phyloP scores from a whole-genome alignment of 2,113 vertebrate species.

The Sebastes schlegelii region DNA sequence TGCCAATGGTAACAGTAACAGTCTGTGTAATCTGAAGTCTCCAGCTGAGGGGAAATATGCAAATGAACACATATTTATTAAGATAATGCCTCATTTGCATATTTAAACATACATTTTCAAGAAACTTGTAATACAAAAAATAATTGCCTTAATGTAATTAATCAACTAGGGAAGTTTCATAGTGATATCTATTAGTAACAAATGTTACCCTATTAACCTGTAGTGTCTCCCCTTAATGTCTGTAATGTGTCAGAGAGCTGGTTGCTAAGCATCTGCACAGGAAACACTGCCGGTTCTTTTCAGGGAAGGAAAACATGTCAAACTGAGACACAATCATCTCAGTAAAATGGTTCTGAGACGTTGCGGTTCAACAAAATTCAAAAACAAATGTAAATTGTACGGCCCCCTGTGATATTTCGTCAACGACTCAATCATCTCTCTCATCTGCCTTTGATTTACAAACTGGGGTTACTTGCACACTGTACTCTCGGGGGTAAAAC shows the following conservation, averaged over 20 bases:
- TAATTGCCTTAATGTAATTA: too few species aligned
- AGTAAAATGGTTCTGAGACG: conserved; percentile 3
- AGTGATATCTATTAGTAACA: too few species aligned
- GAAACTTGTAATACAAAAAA: too few species aligned
- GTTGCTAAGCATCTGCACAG: neutral
- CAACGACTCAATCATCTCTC: neutral
- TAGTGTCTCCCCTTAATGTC: too few species aligned
- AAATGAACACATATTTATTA: too few species aligned
- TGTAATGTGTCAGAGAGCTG: neutral
- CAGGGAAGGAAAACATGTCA: conserved; percentile 3
- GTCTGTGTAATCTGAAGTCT: neutral
- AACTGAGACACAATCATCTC: conserved; percentile 16
- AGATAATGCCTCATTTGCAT: too few species aligned
- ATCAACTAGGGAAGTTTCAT: too few species aligned
- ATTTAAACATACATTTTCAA: too few species aligned
- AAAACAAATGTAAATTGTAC: neutral
- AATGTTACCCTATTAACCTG: too few species aligned
- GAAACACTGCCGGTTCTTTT: conserved; percentile 6
- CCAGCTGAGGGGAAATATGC: neutral
- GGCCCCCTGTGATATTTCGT: neutral
- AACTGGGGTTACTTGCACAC: neutral
- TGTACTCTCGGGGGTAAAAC: neutral
- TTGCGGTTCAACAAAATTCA: neutral
- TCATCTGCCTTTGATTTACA: neutral
- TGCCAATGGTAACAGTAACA: too few species aligned